A percentile compares a stretch with the other conserved stretches of the same genome.
Evolutionary conservation across 2,797 vertebrate genomes (phyloP).

Genomic region (Oreochromis grahami): DNA sequence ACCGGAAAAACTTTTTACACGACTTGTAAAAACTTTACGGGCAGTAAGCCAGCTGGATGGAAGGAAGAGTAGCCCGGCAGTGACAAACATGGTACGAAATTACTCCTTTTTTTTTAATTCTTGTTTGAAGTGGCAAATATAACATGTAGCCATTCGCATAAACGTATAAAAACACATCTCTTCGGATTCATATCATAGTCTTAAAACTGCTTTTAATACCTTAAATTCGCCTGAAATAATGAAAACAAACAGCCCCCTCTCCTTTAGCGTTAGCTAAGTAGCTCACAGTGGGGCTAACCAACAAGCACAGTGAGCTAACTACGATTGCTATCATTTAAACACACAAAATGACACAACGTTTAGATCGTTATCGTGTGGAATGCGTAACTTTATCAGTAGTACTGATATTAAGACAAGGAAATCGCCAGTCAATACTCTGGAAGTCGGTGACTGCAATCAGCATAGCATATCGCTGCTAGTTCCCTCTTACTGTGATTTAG

Average conservation of each 20-base stretch:
- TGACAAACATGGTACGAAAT: conserved; percentile 82
- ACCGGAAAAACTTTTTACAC: conserved; percentile 23
- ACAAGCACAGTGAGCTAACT: conserved; percentile 22
- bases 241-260: conserved; percentile 24
- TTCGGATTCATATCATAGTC: no score
- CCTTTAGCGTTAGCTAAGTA: conserved; percentile 50
- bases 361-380: not conserved
- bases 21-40: conserved; percentile 17
- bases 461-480: not conserved
- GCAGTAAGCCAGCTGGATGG: conserved; percentile 72
- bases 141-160: not conserved
- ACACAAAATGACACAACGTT: not conserved
- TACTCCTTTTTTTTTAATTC: not conserved
- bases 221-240: not conserved
- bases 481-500: not conserved
- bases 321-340: not conserved
- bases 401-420: not conserved
- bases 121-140: not conserved
- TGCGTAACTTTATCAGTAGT: not conserved
- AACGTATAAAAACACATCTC: not conserved
- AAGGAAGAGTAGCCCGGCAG: conserved; percentile 74
- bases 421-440: not conserved
- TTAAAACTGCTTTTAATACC: fast-evolving
- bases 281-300: conserved; percentile 25
- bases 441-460: not conserved